Base-by-base conservation (phyloP, 2,113 vertebrate genomes). In the Eudyptes chrysolophus region DNA sequence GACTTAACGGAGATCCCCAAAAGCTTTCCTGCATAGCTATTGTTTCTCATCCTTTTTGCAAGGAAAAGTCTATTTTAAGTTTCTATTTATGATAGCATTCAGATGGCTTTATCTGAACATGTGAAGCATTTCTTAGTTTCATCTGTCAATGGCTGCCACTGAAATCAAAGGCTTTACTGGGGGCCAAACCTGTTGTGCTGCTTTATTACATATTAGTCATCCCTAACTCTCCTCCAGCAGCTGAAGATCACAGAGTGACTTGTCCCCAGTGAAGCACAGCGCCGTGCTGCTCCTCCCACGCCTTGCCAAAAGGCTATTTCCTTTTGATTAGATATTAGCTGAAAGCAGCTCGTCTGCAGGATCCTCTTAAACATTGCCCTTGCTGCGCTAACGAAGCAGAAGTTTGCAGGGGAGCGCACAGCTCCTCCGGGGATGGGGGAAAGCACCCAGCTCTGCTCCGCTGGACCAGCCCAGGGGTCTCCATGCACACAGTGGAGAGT, bases 161-260 rank as follows among this genome's bases (percentile, higher is more conserved):
- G 24, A 84, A 92, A 96, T 95, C 91, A 95, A 96, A 92, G 71
- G 26, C 75, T 94, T 92, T 61, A 94, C 71, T 71, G 74, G 75
- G 64, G 81, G 46, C 40, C 81, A 80, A 58, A 86, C 36, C 55
- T 80, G 55, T 94, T 90, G 78, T 89, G 75, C 66, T 72, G 89
- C 83, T 66, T 46, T 70, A 44, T 85, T 58, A 74, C 44, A 10
- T 13, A 18, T 96, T 90, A 95, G 74, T 94, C 87, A 94, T 95
- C 51, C 69, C 46, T 27, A 70, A 7, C 25, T 89, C 92, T 89
- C 46, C 74, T 72, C 44, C 74, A 86, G 86, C 87, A 77, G 75
- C 87, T 84, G 89, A 76, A 65, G 84, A 95, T 95, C 81, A 52
- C 69, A 96, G 96, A 1, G 26, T 58, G 84, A 55, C 71, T 36